phyloP scores from a whole-genome alignment of 2,888 invertebrate species.

The Kuschelorhynchus macadamiae region DNA sequence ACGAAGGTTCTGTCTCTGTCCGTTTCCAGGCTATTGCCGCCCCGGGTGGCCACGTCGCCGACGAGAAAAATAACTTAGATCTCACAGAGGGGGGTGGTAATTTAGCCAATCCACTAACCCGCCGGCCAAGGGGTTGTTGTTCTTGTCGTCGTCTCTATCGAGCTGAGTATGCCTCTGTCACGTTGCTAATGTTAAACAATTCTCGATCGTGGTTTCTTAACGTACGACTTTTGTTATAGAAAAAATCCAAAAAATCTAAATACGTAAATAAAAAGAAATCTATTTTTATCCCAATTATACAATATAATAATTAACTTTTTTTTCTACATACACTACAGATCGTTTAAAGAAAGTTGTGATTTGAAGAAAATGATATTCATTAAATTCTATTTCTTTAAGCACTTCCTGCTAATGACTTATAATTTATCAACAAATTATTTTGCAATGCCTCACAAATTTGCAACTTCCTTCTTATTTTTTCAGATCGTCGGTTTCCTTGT shows the following conservation, averaged over 20 bases:
- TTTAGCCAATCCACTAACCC: constrained; percentile 39
- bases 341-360: too few relatives aligned
- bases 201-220: neutral
- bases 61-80: constrained; percentile 49
- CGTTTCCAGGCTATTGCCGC: constrained; percentile 42
- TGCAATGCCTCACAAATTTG: too few relatives aligned
- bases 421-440: too few relatives aligned
- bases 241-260: neutral
- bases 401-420: too few relatives aligned
- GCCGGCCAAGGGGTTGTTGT: constrained; percentile 24
- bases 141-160: constrained; percentile 15
- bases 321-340: too few relatives aligned
- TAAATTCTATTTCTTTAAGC: too few relatives aligned
- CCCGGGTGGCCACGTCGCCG: constrained; percentile 41
- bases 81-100: constrained; percentile 37
- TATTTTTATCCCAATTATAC: neutral
- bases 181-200: constrained; percentile 1
- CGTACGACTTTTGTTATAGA: neutral
- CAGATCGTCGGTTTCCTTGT: too few relatives aligned
- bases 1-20: constrained; percentile 31
- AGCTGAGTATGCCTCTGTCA: constrained; percentile 30
- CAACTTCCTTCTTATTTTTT: too few relatives aligned
- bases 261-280: neutral
- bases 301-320: too few relatives aligned
- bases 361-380: too few relatives aligned